These are phyloP conservation scores for Eonycteris spelaea DNA, from an alignment of 2,113 vertebrate species.

Conservation along the genomic window DNA sequence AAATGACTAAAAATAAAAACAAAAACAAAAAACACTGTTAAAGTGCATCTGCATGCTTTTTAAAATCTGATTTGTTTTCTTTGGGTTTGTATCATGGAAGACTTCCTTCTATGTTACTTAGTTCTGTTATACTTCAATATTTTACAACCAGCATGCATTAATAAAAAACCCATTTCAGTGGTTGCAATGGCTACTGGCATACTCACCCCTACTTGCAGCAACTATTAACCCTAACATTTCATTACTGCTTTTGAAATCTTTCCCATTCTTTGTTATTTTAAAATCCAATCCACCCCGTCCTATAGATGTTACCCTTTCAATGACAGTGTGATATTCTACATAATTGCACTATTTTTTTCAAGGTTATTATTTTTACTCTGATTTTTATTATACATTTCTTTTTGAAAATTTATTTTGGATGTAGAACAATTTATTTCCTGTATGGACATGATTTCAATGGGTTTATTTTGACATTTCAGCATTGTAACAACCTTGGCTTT, in stretches of 20 bases:
- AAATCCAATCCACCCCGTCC: not conserved
- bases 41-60: not conserved
- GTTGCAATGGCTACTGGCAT: not conserved
- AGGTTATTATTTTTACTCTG: not conserved
- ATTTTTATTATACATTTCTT: not conserved
- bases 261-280: not conserved
- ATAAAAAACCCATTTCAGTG: not conserved
- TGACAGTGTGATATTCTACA: not conserved
- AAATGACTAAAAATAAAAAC: not conserved
- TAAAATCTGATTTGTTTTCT: not conserved
- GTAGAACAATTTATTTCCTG: not conserved
- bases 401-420: not conserved
- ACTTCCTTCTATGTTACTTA: not conserved
- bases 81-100: not conserved
- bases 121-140: not conserved
- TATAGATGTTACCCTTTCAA: not conserved
- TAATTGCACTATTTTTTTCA: not conserved
- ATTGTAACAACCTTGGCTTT: not conserved
- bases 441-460: not conserved
- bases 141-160: not conserved
- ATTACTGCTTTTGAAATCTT: not conserved
- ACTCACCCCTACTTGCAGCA: not conserved
- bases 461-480: not conserved
- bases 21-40: not conserved
- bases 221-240: not conserved